phyloP scores from a whole-genome alignment of 2,113 vertebrate species.

The Coryphaenoides rupestris region DNA sequence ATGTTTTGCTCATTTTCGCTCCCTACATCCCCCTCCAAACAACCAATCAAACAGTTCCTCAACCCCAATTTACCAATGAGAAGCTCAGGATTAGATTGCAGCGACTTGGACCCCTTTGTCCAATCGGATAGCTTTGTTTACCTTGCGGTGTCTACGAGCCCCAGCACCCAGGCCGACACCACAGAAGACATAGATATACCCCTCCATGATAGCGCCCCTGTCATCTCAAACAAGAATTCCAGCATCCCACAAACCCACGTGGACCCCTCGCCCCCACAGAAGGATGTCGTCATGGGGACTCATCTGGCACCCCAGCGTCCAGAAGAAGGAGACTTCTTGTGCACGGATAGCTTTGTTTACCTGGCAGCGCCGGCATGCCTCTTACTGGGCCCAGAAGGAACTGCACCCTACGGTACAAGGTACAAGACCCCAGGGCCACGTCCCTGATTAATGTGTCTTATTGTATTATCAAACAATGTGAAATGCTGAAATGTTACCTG shows the following conservation, averaged over 20 bases:
- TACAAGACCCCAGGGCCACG: conserved; percentile 15
- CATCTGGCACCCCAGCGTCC: conserved; percentile 46
- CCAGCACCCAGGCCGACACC: conserved; percentile 34
- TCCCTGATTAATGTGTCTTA: too few relatives aligned
- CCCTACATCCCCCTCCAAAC: conserved; percentile 64
- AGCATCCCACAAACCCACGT: conserved; percentile 14
- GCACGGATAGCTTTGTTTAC: conserved; percentile 78
- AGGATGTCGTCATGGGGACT: conserved; percentile 18
- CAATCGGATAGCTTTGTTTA: conserved; percentile 77
- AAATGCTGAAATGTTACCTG: too few relatives aligned
- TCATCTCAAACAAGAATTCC: neutral
- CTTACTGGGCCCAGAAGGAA: conserved; percentile 64
- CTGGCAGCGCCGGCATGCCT: conserved; percentile 75
- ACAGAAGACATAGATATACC: conserved; percentile 9
- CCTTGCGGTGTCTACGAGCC: conserved; percentile 69
- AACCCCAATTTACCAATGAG: conserved; percentile 54
- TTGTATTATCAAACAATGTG: too few relatives aligned
- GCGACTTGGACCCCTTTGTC: conserved; percentile 71
- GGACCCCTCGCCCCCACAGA: conserved; percentile 21
- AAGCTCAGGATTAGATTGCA: conserved; percentile 62
- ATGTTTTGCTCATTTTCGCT: conserved; percentile 28
- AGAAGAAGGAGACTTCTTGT: conserved; percentile 76
- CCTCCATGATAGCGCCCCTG: conserved; percentile 14
- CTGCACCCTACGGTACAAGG: conserved; percentile 60
- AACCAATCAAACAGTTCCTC: conserved; percentile 43